Percentiles rank a stretch among this genome's conserved stretches.
phyloP scores from a whole-genome alignment of 2,888 invertebrate species.

The Cephus nigrinus region DNA sequence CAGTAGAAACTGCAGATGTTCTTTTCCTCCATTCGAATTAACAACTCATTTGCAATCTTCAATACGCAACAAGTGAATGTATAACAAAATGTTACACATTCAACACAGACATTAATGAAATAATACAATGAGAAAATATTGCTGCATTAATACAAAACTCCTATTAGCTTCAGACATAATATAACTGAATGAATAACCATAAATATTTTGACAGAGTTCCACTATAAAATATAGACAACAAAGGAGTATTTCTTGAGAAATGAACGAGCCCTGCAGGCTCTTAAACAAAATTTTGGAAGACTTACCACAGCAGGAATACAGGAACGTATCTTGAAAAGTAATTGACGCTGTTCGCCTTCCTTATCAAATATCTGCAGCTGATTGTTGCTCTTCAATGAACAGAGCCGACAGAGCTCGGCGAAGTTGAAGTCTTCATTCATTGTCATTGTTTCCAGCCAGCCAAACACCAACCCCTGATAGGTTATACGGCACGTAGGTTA shows the following conservation, averaged over 20 bases:
- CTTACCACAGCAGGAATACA: conserved; percentile 78
- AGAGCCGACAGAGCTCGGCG: conserved; percentile 77
- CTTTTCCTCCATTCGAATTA: neutral
- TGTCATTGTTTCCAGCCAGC: conserved; percentile 73
- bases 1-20: neutral
- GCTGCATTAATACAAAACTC: neutral
- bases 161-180: neutral
- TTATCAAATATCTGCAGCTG: conserved; percentile 79
- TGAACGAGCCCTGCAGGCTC: neutral
- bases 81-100: neutral
- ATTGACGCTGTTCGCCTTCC: conserved; percentile 78
- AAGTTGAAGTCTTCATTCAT: conserved; percentile 75
- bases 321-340: conserved; percentile 77
- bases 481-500: conserved; percentile 28
- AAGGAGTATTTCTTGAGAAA: neutral
- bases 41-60: neutral
- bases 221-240: neutral
- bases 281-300: conserved; percentile 30
- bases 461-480: conserved; percentile 20
- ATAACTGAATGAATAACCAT: neutral
- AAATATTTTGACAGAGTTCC: neutral
- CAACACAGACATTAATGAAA: neutral
- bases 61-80: neutral
- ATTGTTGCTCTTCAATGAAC: conserved; percentile 77
- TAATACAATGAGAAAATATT: neutral